Conservation (phyloP, 2,113 vertebrate species). For the Hippopotamus amphibius region DNA sequence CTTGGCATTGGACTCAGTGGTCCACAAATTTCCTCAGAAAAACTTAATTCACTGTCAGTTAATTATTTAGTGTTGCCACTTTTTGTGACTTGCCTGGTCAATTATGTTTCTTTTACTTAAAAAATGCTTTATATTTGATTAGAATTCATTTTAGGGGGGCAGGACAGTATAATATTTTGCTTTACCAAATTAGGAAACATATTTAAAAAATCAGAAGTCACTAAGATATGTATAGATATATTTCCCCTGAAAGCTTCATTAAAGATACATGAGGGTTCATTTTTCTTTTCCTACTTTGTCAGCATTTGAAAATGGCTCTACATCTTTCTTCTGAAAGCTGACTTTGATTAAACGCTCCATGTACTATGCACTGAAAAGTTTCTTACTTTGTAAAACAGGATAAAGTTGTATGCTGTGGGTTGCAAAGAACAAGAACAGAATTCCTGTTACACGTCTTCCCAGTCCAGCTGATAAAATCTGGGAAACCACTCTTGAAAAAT, state of each 20-base stretch:
- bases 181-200: slow-evolving; percentile 41
- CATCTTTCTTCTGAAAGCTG: slow-evolving; percentile 55
- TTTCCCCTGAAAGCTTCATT: slow-evolving; percentile 50
- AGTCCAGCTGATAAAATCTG: background rate
- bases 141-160: background rate
- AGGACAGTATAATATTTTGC: background rate
- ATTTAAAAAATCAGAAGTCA: slow-evolving; percentile 47
- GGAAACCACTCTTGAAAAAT: background rate
- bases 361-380: background rate
- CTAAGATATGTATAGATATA: background rate
- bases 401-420: background rate
- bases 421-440: background rate
- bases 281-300: slow-evolving; percentile 68
- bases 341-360: slow-evolving; percentile 62
- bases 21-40: background rate
- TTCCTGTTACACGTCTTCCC: background rate
- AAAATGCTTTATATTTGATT: background rate
- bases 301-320: slow-evolving; percentile 58
- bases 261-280: slow-evolving; percentile 64
- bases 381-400: slow-evolving; percentile 11
- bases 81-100: background rate
- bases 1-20: background rate
- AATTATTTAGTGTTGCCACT: background rate
- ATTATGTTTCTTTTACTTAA: background rate
- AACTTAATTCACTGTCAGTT: background rate